Evolutionary conservation across 2,888 invertebrate genomes (phyloP).

Genomic region (Meiosimyza platycephala): DNA sequence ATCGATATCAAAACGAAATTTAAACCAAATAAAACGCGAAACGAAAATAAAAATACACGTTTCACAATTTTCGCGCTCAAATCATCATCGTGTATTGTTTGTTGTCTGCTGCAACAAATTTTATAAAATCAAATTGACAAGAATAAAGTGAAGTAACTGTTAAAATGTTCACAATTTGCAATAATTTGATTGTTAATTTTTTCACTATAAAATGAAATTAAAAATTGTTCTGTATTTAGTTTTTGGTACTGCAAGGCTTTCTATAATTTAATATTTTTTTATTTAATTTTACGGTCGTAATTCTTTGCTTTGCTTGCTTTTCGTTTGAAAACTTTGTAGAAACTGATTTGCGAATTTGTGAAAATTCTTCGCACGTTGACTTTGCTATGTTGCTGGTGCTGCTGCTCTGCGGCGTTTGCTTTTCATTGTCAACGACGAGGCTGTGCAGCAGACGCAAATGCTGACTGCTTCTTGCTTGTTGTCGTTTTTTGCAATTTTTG

Average conservation of each 20-base stretch:
- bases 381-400: constrained; percentile 5
- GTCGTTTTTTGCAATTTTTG: too few relatives aligned
- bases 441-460: constrained; percentile 22
- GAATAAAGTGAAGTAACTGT: not conserved
- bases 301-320: constrained; percentile 52
- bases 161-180: not conserved
- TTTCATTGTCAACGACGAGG: constrained; percentile 11
- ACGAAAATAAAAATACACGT: constrained; percentile 2
- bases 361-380: constrained; percentile 56
- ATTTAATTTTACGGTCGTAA: not conserved
- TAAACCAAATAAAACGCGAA: not conserved
- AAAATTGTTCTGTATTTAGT: constrained; percentile 4
- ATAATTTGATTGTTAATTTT: not conserved
- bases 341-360: constrained; percentile 53
- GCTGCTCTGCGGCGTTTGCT: constrained; percentile 22
- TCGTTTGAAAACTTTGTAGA: constrained; percentile 60
- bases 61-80: constrained; percentile 25
- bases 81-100: constrained; percentile 10
- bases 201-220: not conserved
- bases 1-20: not conserved
- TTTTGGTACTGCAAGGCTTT: not conserved
- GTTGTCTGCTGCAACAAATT: constrained; percentile 4
- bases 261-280: constrained; percentile 37
- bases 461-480: constrained; percentile 4
- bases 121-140: constrained; percentile 1